These are phyloP conservation scores for Adelges cooleyi DNA, from an alignment of 1,140 invertebrate species.

Conservation along the genomic window DNA sequence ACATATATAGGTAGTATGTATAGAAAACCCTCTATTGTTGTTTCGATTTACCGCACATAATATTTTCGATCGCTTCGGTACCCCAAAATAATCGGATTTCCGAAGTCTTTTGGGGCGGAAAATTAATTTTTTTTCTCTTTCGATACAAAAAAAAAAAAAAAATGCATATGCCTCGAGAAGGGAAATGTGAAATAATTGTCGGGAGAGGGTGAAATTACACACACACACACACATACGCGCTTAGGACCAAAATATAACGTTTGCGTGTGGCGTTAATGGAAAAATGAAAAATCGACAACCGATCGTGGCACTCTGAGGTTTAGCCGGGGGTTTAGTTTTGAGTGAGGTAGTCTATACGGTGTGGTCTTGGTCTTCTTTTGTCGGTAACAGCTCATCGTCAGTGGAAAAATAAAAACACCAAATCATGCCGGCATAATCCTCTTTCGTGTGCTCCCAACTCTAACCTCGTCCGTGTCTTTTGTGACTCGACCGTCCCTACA, in stretches of 20 bases:
- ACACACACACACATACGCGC: background rate
- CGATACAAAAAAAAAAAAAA: background rate
- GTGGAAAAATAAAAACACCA: slow-evolving; percentile 11
- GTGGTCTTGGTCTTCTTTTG: background rate
- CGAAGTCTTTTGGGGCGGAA: slow-evolving; percentile 10
- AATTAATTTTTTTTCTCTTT: slow-evolving; percentile 22
- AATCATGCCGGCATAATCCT: slow-evolving; percentile 9
- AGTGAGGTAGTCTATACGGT: background rate
- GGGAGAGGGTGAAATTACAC: background rate
- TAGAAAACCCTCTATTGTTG: slow-evolving; percentile 13
- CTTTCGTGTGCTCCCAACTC: no score
- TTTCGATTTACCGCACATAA: slow-evolving; percentile 15
- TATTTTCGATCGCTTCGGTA: background rate
- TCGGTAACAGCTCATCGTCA: background rate
- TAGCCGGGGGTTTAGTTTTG: no score
- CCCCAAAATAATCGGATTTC: slow-evolving; percentile 24
- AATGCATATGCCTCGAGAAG: no score
- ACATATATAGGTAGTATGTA: background rate
- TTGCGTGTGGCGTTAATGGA: background rate
- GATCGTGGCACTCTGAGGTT: background rate
- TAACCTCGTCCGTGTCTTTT: no score
- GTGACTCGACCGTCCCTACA: no score
- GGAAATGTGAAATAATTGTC: no score
- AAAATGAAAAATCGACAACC: slow-evolving; percentile 7
- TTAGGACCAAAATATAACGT: no score